phyloP scores from a whole-genome alignment of 1,140 invertebrate species.

The Melipona quadrifasciata region DNA sequence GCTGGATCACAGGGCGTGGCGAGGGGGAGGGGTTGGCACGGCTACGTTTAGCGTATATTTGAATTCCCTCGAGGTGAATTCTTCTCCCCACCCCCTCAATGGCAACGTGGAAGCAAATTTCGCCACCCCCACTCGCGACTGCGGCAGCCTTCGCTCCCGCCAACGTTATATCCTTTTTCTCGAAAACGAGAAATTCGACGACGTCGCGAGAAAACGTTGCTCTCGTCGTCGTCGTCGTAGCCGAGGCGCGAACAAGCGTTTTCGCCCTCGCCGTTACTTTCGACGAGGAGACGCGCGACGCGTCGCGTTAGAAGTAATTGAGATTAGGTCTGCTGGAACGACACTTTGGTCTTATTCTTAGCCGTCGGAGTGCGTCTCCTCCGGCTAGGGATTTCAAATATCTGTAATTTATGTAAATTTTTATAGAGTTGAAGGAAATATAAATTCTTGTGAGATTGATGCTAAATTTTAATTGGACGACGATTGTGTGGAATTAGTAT shows the following conservation, averaged over 20 bases:
- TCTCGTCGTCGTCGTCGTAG: no score
- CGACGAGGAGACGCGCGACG: background rate
- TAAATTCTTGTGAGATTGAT: no score
- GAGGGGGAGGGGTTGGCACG: slow-evolving; percentile 4
- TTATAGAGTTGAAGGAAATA: no score
- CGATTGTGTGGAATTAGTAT: no score
- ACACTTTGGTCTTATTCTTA: no score
- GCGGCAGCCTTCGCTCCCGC: slow-evolving; percentile 7
- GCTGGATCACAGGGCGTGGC: slow-evolving; percentile 12
- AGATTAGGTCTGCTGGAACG: no score
- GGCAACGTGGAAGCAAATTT: slow-evolving; percentile 47
- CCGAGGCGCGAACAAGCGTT: background rate
- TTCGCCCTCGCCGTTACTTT: background rate
- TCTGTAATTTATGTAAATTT: no score
- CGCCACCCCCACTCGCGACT: slow-evolving; percentile 29
- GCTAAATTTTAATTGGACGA: no score
- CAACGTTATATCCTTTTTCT: slow-evolving; percentile 4
- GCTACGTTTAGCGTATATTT: slow-evolving; percentile 61
- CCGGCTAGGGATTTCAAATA: no score
- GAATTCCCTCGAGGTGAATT: slow-evolving; percentile 63
- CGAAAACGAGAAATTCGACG: slow-evolving; percentile 11
- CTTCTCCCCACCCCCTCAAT: slow-evolving; percentile 31
- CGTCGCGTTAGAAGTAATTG: background rate
- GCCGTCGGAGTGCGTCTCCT: no score
- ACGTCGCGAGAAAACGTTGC: background rate